Percentiles rank a stretch among this genome's conserved stretches.
phyloP scores from a whole-genome alignment of 1,140 invertebrate genomes.

The Caenorhabditis remanei region DNA sequence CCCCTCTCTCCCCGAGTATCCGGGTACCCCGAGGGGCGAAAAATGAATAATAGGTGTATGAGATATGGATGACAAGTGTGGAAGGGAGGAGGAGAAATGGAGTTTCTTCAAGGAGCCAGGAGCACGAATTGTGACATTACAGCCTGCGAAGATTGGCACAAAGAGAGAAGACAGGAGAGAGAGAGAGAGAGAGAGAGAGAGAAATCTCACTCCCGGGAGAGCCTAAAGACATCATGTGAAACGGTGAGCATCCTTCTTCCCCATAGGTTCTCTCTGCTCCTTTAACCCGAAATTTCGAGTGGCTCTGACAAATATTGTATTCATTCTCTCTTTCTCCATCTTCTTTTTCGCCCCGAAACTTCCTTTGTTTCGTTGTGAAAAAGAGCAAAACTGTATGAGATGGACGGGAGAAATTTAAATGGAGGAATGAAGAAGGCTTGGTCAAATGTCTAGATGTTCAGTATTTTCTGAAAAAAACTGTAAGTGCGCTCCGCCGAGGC shows the following conservation, averaged over 20 bases:
- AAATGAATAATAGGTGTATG: slow-evolving; percentile 56
- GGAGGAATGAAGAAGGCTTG: too few species aligned
- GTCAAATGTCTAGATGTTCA: too few species aligned
- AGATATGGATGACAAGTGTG: slow-evolving; percentile 44
- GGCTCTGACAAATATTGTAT: slow-evolving; percentile 53
- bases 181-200: not conserved
- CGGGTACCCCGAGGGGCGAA: not conserved
- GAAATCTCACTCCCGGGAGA: not conserved
- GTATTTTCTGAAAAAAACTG: too few species aligned
- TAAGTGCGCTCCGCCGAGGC: too few species aligned
- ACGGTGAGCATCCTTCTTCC: not conserved
- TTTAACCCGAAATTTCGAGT: slow-evolving; percentile 29
- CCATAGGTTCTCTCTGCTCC: not conserved
- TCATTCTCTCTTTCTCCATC: not conserved
- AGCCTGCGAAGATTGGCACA: not conserved
- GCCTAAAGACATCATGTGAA: not conserved
- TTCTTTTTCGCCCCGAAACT: not conserved
- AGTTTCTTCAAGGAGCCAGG: not conserved
- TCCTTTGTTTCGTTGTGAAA: not conserved
- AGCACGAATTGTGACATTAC: slow-evolving; percentile 9
- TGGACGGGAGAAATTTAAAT: not conserved
- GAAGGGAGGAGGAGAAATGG: not conserved
- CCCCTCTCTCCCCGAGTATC: not conserved
- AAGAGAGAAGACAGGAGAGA: not conserved
- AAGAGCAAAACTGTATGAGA: not conserved